Conservation (phyloP, 2,113 vertebrate genomes). For the Pseudopipra pipra region DNA sequence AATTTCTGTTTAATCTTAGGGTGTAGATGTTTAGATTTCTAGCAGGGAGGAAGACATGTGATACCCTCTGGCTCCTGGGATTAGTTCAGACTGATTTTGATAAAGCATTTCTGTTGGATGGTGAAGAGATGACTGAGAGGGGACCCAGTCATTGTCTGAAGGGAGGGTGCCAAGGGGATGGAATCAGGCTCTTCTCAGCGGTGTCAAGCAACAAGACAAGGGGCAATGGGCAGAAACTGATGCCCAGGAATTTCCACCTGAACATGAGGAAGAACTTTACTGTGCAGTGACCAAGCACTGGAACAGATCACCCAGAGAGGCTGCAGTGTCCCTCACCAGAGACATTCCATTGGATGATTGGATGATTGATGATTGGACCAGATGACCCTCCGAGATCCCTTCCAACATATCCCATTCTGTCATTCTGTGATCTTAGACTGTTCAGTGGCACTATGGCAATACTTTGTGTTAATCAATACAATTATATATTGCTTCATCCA, state of each 20-base stretch:
- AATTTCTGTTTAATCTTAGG: background rate
- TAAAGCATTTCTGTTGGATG: background rate
- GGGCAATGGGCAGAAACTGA: rapidly evolving
- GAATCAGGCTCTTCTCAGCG: background rate
- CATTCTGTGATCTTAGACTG: background rate
- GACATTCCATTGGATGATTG: too few relatives aligned
- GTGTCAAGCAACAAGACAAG: background rate
- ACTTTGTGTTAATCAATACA: background rate
- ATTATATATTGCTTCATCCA: too few relatives aligned
- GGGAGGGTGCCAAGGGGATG: background rate
- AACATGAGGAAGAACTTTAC: background rate
- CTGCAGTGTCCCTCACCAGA: too few relatives aligned
- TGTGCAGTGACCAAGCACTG: rapidly evolving
- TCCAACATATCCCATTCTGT: background rate
- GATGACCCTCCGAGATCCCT: background rate
- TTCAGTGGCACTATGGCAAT: background rate
- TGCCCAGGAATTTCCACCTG: background rate
- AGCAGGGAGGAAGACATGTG: background rate
- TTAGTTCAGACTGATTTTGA: background rate
- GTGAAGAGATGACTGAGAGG: background rate
- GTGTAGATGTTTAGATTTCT: background rate
- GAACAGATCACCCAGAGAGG: rapidly evolving
- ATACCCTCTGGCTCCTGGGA: background rate
- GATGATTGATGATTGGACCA: background rate
- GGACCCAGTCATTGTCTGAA: background rate